phyloP scores from a whole-genome alignment of 2,888 invertebrate genomes.

The Agonum fuliginosum region DNA sequence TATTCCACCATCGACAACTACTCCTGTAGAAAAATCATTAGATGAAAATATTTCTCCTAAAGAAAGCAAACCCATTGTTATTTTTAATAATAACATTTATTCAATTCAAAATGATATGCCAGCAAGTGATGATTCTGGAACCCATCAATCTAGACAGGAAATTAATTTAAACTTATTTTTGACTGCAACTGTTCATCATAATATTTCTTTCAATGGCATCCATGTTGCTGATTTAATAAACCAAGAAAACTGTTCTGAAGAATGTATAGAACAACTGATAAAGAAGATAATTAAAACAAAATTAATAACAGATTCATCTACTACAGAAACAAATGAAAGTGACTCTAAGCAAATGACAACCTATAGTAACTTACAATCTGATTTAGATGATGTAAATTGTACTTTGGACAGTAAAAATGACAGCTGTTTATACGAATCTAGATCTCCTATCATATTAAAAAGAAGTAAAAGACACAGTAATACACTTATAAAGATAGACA shows the following conservation, averaged over 20 bases:
- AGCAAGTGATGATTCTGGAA: background rate
- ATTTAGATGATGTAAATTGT: background rate
- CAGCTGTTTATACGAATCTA: slow-evolving; percentile 32
- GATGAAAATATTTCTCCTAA: background rate
- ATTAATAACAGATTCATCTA: slow-evolving; percentile 11
- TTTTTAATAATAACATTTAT: slow-evolving; percentile 49
- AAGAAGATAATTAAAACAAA: slow-evolving; percentile 21
- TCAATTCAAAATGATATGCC: slow-evolving; percentile 43
- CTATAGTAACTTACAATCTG: background rate
- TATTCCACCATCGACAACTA: background rate
- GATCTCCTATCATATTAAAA: slow-evolving; percentile 8
- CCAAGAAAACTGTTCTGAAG: slow-evolving; percentile 63
- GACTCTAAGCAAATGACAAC: background rate
- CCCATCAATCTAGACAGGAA: slow-evolving; percentile 61
- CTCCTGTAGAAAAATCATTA: background rate
- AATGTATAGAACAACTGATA: slow-evolving; percentile 63
- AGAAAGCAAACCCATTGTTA: slow-evolving; percentile 28
- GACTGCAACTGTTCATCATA: slow-evolving; percentile 73
- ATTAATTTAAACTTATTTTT: slow-evolving; percentile 71
- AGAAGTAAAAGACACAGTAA: slow-evolving; percentile 45
- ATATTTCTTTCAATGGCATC: slow-evolving; percentile 70
- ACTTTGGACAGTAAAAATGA: slow-evolving; percentile 24
- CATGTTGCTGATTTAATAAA: slow-evolving; percentile 61
- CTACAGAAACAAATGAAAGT: background rate
- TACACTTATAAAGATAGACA: slow-evolving; percentile 2